Percentiles rank a stretch among this genome's conserved stretches.
Conservation (phyloP, 2,888 invertebrate genomes). For the Cantharis nigra region DNA sequence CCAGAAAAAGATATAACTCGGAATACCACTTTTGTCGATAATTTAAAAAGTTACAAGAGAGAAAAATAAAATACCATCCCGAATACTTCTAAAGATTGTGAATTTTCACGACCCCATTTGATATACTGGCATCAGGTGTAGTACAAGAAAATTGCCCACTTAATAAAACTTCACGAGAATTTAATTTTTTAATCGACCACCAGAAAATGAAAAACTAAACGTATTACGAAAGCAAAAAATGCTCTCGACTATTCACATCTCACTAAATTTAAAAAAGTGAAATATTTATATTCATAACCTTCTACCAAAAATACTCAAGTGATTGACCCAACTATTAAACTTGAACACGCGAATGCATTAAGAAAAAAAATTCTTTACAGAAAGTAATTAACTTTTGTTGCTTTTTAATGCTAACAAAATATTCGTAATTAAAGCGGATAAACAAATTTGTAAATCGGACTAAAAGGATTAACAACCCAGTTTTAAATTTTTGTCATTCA, state of each 20-base stretch:
- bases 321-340: not conserved
- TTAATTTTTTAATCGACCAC: not conserved
- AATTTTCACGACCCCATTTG: not conserved
- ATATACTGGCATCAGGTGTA: not conserved
- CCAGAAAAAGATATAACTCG: not conserved
- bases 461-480: not conserved
- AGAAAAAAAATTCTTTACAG: not conserved
- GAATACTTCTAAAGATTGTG: not conserved
- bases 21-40: not conserved
- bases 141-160: not conserved
- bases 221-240: not conserved
- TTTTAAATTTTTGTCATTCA: not conserved
- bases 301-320: not conserved
- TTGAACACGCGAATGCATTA: not conserved
- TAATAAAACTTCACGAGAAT: not conserved
- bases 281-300: constrained; percentile 4
- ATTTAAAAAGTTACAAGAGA: not conserved
- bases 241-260: not conserved
- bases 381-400: not conserved
- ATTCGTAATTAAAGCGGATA: not conserved
- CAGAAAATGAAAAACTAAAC: not conserved
- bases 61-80: not conserved
- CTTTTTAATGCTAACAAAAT: not conserved
- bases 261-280: constrained; percentile 1
- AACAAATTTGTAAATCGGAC: not conserved